Conservation (phyloP, 2,113 vertebrate genomes). For the Macrotis lagotis region DNA sequence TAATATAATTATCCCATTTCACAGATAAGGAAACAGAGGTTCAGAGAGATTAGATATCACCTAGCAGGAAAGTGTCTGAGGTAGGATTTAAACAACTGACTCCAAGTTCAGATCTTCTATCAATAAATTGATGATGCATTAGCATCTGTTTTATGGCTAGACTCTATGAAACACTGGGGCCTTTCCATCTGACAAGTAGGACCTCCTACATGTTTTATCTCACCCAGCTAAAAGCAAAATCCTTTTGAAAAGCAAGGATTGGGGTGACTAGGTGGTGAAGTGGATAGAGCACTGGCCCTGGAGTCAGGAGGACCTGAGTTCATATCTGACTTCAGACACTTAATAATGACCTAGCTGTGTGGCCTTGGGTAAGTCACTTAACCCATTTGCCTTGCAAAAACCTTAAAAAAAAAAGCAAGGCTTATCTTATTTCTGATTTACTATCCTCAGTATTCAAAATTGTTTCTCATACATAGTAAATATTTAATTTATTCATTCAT, state of each 20-base stretch:
- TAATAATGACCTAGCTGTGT: too few species aligned
- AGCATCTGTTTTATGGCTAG: background rate
- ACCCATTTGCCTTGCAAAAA: too few species aligned
- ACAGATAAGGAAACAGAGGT: background rate
- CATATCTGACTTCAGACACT: too few species aligned
- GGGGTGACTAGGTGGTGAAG: too few species aligned
- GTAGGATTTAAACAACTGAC: background rate
- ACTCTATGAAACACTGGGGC: background rate
- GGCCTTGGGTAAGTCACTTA: too few species aligned
- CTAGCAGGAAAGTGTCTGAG: background rate
- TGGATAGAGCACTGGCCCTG: too few species aligned
- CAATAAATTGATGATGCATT: background rate
- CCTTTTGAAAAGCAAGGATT: background rate
- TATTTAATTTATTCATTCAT: slow-evolving; percentile 19
- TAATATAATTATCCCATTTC: background rate
- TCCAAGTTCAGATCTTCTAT: background rate
- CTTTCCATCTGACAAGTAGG: background rate
- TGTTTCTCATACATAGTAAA: background rate
- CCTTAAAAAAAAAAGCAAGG: too few species aligned
- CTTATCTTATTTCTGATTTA: background rate
- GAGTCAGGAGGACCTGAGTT: too few species aligned
- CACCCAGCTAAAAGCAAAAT: background rate
- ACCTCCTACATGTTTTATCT: background rate
- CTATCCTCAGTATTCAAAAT: background rate
- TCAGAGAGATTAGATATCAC: background rate